Evolutionary conservation across 30 jellyfish, hydroid and myxozoan species (phyloP).

Genomic region (Hydractinia echinata): DNA sequence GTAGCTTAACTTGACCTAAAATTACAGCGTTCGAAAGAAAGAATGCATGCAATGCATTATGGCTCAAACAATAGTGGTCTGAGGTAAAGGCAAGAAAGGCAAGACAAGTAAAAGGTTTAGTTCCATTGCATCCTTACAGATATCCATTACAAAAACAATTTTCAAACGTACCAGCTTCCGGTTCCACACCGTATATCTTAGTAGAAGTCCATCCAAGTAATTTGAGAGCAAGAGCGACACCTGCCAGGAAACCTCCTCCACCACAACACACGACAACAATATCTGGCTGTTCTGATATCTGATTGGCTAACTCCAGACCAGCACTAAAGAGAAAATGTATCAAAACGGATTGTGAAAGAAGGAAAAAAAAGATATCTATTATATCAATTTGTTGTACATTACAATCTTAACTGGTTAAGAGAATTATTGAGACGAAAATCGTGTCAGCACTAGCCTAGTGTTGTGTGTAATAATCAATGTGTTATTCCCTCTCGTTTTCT

Average conservation of each 20-base stretch:
- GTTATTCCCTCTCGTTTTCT: no score
- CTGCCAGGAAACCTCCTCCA: constrained; percentile 98
- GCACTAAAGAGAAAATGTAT: constrained; percentile 44
- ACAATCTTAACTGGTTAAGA: background rate
- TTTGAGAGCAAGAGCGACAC: constrained; percentile 75
- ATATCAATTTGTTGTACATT: background rate
- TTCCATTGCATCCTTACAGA: no score
- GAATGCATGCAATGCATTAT: no score
- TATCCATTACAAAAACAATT: background rate
- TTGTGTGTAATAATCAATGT: no score
- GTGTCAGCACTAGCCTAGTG: no score
- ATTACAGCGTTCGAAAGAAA: no score
- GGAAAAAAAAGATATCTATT: background rate
- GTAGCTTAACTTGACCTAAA: no score
- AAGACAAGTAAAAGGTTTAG: no score
- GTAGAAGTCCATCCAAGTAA: constrained; percentile 54
- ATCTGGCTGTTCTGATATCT: constrained; percentile 49
- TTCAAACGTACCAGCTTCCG: constrained; percentile 57
- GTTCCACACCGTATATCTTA: constrained; percentile 90
- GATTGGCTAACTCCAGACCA: constrained; percentile 70
- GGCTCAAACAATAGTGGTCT: no score
- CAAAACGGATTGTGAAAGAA: background rate
- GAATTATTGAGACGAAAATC: background rate
- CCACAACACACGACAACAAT: constrained; percentile 94
- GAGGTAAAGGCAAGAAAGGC: no score